Evolutionary conservation across 1,140 invertebrate species (phyloP).

Genomic region (Dendrolimus kikuchii): DNA sequence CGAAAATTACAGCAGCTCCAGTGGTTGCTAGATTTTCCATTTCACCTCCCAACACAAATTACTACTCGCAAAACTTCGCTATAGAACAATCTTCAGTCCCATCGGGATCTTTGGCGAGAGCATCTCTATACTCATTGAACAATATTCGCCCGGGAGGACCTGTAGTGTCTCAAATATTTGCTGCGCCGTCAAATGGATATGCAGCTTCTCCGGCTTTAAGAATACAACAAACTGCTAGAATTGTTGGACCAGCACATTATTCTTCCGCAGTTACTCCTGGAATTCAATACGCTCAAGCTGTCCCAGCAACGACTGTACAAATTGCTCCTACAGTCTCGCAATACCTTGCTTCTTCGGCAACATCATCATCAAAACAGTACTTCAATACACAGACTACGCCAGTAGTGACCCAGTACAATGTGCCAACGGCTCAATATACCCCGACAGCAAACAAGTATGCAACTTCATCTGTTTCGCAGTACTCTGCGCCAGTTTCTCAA

Average conservation of each 20-base stretch:
- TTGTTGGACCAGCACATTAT: slow-evolving; percentile 4
- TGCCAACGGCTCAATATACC: slow-evolving; percentile 5
- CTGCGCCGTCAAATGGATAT: slow-evolving; percentile 44
- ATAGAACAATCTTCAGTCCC: slow-evolving; percentile 32
- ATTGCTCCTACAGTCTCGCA: slow-evolving; percentile 14
- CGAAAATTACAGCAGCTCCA: slow-evolving; percentile 64
- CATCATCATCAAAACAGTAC: not conserved
- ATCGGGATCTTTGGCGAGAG: slow-evolving; percentile 38
- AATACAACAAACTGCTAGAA: slow-evolving; percentile 30
- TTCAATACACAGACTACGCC: not conserved
- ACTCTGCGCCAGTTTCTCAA: slow-evolving; percentile 3
- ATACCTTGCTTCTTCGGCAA: slow-evolving; percentile 12
- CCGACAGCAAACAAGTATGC: slow-evolving; percentile 6
- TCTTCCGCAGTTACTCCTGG: slow-evolving; percentile 9
- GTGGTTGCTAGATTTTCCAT: slow-evolving; percentile 54
- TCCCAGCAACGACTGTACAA: slow-evolving; percentile 6
- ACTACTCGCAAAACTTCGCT: slow-evolving; percentile 36
- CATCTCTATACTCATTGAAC: slow-evolving; percentile 45
- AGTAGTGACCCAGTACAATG: slow-evolving; percentile 17
- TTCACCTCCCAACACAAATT: slow-evolving; percentile 37
- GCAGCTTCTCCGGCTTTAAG: slow-evolving; percentile 36
- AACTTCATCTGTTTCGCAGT: slow-evolving; percentile 22
- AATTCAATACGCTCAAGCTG: slow-evolving; percentile 23
- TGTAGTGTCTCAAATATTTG: slow-evolving; percentile 58
- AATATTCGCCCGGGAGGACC: slow-evolving; percentile 36